Base-by-base conservation (phyloP, 2,797 vertebrate genomes). In the Ctenopoma kingsleyae region DNA sequence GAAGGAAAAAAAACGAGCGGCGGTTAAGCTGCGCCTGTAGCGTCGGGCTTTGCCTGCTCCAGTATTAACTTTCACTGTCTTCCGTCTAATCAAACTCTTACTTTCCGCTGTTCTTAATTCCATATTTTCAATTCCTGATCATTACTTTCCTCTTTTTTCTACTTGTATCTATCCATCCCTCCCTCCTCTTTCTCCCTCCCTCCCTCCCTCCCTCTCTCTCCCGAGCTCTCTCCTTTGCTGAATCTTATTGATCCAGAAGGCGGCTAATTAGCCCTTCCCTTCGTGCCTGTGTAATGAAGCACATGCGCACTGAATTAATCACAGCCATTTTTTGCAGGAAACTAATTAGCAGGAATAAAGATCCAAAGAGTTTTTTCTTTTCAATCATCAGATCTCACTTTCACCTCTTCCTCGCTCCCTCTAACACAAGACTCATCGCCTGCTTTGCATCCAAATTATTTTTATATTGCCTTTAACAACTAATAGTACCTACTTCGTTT, bases 311-410 rank as follows among this genome's bases (percentile, higher is more conserved):
- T 98, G 97, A 98, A 98, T 98, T 98, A 98, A 98, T 98, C 97
- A 97, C 96, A 98, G 97, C 97, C 97, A 98, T 98, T 98, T 98
- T 92, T 91, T 97, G 97, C 97, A 98, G 97, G 97, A 98, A 98
- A 98, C 97, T 98, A 98, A 98, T 98, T 98, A 98, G 97, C 96
- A 97, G 97, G 97, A 98, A 98, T 98, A 98, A 98, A 98, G 97
- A 97, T 98, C 97, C 97, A 97, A 98, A 98, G 97, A 98, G 96
- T 98, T 98, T 98, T 97, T 97, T 96, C 96, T 96, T 96, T 96
- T 96, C 97, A 97, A 97, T 97, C 97, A 97, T 96, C 96, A 98
- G 97, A 97, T 98, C 96, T 97, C 96, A 97, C 96, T 97, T 96
- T 97, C 96, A 96, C 96, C 96, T 97, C 96, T 96, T 96, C 91